Conservation (phyloP, 2,888 invertebrate genomes). For the Pyrrhosoma nymphula region DNA sequence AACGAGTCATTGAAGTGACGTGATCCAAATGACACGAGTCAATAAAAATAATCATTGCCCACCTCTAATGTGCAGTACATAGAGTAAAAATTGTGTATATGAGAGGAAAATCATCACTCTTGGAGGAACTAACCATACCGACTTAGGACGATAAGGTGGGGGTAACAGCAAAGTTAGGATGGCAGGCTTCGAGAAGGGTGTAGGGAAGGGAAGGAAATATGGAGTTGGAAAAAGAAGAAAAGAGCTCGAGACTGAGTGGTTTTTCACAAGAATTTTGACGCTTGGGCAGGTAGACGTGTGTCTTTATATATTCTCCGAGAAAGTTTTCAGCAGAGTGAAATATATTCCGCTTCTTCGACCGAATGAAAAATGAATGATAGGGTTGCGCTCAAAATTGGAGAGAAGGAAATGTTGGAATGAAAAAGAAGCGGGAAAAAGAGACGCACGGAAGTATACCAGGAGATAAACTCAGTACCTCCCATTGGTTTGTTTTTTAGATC, state of each 20-base stretch:
- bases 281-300: background rate
- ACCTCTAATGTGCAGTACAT: no score
- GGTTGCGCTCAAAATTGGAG: background rate
- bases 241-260: background rate
- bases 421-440: background rate
- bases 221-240: background rate
- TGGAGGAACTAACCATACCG: no score
- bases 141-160: background rate
- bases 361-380: conserved; percentile 38
- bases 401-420: background rate
- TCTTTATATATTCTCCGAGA: background rate
- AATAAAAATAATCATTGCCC: no score
- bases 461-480: no score
- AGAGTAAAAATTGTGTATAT: no score
- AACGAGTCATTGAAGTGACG: no score
- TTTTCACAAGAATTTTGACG: conserved; percentile 8
- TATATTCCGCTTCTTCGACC: conserved; percentile 28
- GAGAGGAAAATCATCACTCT: background rate
- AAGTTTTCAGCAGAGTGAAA: conserved; percentile 39
- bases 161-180: background rate
- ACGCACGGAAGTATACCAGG: background rate
- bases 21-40: no score
- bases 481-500: no score
- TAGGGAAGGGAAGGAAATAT: background rate
- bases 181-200: background rate